A percentile compares a stretch with the other conserved stretches of the same genome.
phyloP scores from a whole-genome alignment of 2,888 invertebrate genomes.

The Drosophila recens region DNA sequence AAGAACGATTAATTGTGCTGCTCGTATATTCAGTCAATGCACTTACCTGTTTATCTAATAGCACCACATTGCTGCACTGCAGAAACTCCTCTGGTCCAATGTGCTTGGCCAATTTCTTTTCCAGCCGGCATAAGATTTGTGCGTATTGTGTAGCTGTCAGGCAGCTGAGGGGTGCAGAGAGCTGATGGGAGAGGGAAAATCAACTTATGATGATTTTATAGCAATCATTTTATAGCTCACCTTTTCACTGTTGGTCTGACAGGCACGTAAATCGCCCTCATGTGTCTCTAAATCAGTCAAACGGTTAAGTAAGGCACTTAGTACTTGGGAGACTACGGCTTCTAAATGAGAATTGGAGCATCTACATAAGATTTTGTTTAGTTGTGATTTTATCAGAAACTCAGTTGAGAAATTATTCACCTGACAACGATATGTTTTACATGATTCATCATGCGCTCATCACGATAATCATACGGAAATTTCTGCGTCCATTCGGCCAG shows the following conservation, averaged over 20 bases:
- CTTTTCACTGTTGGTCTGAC: constrained; percentile 83
- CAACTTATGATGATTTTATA: no score
- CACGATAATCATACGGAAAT: constrained; percentile 85
- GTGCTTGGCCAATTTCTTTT: constrained; percentile 85
- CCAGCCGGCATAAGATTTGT: constrained; percentile 85
- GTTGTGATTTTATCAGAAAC: neutral
- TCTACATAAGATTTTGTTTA: constrained; percentile 48
- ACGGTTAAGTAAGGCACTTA: constrained; percentile 86
- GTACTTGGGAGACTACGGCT: constrained; percentile 85
- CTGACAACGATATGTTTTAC: constrained; percentile 85
- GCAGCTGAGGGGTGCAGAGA: constrained; percentile 64
- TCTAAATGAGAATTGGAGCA: constrained; percentile 85
- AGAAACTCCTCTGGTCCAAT: constrained; percentile 85
- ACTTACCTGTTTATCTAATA: constrained; percentile 84
- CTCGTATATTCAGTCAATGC: neutral
- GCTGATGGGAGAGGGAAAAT: constrained; percentile 24
- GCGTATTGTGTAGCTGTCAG: constrained; percentile 85
- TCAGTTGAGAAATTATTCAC: constrained; percentile 59
- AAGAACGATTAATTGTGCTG: constrained; percentile 18
- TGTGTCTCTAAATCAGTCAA: constrained; percentile 86
- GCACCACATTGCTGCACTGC: constrained; percentile 84
- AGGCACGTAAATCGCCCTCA: constrained; percentile 85
- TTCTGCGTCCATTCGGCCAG: constrained; percentile 84
- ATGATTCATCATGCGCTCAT: constrained; percentile 85
- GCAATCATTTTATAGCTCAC: constrained; percentile 62